These are phyloP conservation scores for Anguilla pacifica DNA, from an alignment of 2,797 vertebrate genomes.

Conservation along the genomic window DNA sequence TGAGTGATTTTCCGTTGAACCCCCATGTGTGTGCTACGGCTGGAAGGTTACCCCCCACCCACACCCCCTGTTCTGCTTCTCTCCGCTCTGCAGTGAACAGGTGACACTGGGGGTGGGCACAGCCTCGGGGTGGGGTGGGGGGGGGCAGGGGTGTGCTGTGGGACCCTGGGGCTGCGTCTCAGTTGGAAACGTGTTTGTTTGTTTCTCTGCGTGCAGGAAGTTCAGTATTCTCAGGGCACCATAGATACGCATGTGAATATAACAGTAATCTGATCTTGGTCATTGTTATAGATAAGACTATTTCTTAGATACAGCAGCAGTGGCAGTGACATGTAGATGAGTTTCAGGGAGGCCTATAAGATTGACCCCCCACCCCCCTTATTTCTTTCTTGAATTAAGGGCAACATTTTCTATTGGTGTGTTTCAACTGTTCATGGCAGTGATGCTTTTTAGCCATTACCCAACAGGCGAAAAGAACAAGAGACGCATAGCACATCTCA, in stretches of 20 bases:
- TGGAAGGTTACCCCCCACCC: neutral
- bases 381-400: neutral
- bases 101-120: too few relatives aligned
- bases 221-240: neutral
- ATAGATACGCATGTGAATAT: neutral
- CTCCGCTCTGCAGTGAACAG: neutral
- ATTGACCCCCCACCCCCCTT: neutral
- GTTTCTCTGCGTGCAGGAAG: conserved; percentile 1
- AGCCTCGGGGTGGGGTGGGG: neutral
- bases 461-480: neutral
- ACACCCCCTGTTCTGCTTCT: neutral
- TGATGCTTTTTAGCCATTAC: neutral
- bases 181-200: conserved; percentile 1
- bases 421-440: neutral
- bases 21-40: neutral
- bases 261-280: neutral
- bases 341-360: neutral
- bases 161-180: neutral
- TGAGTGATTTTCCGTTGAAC: neutral
- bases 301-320: neutral
- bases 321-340: neutral
- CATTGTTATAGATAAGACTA: neutral
- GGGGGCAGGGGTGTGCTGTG: neutral
- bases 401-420: neutral
- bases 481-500: neutral